Evolutionary conservation across 1,140 invertebrate species (phyloP), one percentile per base, ranked within the genome.

Genomic region (Mesaphorura yosii): DNA sequence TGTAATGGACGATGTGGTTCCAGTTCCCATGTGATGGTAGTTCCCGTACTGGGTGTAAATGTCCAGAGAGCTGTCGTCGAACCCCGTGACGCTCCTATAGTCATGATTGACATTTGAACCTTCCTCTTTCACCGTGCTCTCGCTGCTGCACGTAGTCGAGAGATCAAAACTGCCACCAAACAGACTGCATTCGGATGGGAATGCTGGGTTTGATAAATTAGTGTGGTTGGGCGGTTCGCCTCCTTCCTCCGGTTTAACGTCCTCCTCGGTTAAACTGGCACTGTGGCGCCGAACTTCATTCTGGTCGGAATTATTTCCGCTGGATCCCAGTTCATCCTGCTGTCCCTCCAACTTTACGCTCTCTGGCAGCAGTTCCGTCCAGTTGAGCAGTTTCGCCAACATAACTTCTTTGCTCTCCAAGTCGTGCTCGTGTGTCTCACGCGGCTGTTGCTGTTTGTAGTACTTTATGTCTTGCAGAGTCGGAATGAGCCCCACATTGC

Each of bases 321-420:
- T n/a, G n/a, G n/a, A n/a, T n/a, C n/a, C n/a, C n/a, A n/a, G n/a
- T n/a, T n/a, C 10, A 10, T 34, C 10, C 31, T 34, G 31, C 31
- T 34, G n/a, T 34, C n/a, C n/a, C 10, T 34, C 10, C 10, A 34
- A 34, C n/a, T 34, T 34, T 34, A 23, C 23, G 31, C 25, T 58
- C 48, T 47, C 66, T 52, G 40, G 68, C 58, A 41, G 66, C 41
- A 61, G 57, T 62, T 47, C 66, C 49, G 48, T 64, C 64, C 19
- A 60, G 20, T 60, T 55, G 29, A 59, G 31, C 3, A 37, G 38
- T 34, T 40, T 55, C 1, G 58, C 58, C 1, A 59, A 26, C 12
- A 55, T 47, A 51, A 52, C 49, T 41, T 59, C 58, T 48, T 59
- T 59, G 2, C 40, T 34, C 29, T 45, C 40, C 29, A 45, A 41